phyloP scores from a whole-genome alignment of 2,113 vertebrate species.

The Peromyscus maniculatus region DNA sequence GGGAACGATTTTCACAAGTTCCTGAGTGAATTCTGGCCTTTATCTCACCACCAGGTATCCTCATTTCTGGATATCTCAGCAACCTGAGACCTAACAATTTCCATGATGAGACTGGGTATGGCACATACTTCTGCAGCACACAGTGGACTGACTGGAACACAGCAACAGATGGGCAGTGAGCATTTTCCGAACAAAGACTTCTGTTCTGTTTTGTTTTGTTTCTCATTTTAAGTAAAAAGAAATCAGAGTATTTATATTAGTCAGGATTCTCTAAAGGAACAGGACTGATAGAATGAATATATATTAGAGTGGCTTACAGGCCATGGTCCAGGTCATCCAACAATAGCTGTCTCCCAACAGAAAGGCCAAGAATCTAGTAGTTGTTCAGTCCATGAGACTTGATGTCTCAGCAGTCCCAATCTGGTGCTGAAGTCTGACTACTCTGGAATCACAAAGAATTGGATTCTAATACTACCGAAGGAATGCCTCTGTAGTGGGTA shows the following conservation, averaged over 20 bases:
- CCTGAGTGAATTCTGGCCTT: background rate
- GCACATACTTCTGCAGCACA: background rate
- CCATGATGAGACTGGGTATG: background rate
- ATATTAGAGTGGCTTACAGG: background rate
- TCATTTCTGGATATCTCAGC: background rate
- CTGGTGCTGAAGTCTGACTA: background rate
- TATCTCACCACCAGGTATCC: background rate
- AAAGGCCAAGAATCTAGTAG: background rate
- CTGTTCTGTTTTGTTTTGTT: background rate
- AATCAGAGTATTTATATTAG: background rate
- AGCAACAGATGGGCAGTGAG: background rate
- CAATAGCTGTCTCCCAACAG: background rate
- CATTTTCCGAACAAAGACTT: background rate
- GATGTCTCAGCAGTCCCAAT: background rate
- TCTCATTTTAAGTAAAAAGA: background rate
- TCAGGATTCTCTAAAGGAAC: background rate
- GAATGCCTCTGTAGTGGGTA: background rate
- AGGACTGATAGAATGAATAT: background rate
- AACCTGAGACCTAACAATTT: background rate
- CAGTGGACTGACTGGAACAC: background rate
- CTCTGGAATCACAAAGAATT: background rate
- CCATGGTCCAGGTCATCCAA: background rate
- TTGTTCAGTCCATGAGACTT: background rate
- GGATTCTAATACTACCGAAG: background rate
- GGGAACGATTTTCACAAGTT: background rate